phyloP scores from a whole-genome alignment of 2,113 vertebrate species.

The Peucedramus taeniatus region DNA sequence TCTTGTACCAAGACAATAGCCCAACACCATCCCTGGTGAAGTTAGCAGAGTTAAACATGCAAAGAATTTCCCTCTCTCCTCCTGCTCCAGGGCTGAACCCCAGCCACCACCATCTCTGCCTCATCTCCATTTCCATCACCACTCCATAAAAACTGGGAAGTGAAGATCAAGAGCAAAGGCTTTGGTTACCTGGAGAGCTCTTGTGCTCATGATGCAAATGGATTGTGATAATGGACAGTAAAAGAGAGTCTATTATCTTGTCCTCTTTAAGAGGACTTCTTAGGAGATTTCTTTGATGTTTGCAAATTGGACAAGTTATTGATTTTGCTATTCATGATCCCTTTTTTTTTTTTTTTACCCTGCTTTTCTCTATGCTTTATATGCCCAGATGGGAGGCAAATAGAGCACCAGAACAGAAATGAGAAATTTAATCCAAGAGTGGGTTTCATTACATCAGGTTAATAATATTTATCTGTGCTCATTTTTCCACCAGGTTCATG shows the following conservation, averaged over 20 bases:
- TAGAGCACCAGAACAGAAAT: neutral
- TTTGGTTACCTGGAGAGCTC: neutral
- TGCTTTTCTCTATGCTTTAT: neutral
- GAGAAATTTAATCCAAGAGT: neutral
- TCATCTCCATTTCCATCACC: neutral
- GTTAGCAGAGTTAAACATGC: neutral
- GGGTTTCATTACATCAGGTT: neutral
- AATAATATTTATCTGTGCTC: neutral
- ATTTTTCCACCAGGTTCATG: neutral
- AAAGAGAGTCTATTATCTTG: neutral
- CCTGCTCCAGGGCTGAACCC: neutral
- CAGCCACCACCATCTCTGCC: neutral
- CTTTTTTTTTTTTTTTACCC: neutral
- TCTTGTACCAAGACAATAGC: conserved; percentile 24
- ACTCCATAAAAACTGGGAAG: neutral
- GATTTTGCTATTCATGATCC: neutral
- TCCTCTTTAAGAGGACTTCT: neutral
- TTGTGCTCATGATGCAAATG: neutral
- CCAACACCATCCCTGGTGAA: neutral
- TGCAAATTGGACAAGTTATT: neutral
- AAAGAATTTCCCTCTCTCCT: neutral
- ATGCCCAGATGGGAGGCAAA: neutral
- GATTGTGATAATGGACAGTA: neutral
- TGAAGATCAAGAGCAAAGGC: neutral
- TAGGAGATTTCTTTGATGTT: neutral